phyloP scores from a whole-genome alignment of 2,888 invertebrate genomes.

The Cremastinae sp. region DNA sequence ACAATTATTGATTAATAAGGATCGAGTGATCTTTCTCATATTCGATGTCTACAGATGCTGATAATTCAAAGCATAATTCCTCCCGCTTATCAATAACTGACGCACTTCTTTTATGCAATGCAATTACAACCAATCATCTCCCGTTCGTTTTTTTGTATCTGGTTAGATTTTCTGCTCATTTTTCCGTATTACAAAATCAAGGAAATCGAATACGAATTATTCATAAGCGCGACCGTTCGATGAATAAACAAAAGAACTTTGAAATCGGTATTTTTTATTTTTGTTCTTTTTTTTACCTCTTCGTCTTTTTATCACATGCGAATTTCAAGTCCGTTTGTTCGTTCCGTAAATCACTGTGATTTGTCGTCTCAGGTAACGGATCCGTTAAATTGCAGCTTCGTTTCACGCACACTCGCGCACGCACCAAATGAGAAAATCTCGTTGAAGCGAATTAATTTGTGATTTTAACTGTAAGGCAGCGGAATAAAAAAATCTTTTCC shows the following conservation, averaged over 20 bases:
- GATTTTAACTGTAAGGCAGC: slow-evolving; percentile 5
- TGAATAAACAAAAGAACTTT: slow-evolving; percentile 46
- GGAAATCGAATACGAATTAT: slow-evolving; percentile 33
- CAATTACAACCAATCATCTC: slow-evolving; percentile 7
- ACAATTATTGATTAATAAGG: neutral
- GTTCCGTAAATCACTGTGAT: slow-evolving; percentile 51
- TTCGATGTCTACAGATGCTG: neutral
- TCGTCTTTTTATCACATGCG: slow-evolving; percentile 20
- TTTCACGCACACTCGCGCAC: neutral
- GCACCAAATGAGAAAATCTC: slow-evolving; percentile 8
- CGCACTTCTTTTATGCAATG: slow-evolving; percentile 4
- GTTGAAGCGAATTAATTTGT: slow-evolving; percentile 16
- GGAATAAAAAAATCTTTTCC: slow-evolving; percentile 9
- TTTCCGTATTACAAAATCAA: slow-evolving; percentile 25
- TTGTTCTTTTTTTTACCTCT: neutral
- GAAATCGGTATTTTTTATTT: neutral
- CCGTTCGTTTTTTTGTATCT: neutral
- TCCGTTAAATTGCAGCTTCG: slow-evolving; percentile 32
- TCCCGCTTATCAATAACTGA: neutral
- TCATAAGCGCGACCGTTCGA: slow-evolving; percentile 32
- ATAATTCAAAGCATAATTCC: neutral
- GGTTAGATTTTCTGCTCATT: slow-evolving; percentile 1
- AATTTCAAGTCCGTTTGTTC: slow-evolving; percentile 12
- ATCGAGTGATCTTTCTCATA: neutral
- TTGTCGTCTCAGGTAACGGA: slow-evolving; percentile 50